Evolutionary conservation across 1,140 invertebrate genomes (phyloP), one percentile per base, ranked within the genome.

Genomic region (Araneus ventricosus): DNA sequence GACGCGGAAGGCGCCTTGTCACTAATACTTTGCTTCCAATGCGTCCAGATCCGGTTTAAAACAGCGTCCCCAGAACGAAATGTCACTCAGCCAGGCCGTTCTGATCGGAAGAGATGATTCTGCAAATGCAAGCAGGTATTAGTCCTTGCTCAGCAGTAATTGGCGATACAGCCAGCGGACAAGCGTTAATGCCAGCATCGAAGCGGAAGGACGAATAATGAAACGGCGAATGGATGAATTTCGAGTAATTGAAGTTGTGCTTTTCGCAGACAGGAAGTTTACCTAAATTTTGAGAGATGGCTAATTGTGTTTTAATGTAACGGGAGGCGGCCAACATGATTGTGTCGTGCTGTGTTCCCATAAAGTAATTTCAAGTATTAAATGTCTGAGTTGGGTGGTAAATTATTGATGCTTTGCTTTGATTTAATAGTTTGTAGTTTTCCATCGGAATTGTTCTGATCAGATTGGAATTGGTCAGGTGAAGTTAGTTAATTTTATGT

Each of bases 21-120:
- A 84, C 39, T 84, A 27, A 45, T 52, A 30, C 79, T 41, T 24
- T 39, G 63, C 34, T 34, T 80, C 79, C 30, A 41, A 7, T 39
- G 34, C 34, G 27, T 37, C 34, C 10, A 41, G 39, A 24, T 52
- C 80, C 80, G 80, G 39, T 84, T 84, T 84, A 84, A 84, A 84
- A 84, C 80, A 84, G 7, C 39, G 80, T 84, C 27, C 27, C 24
- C 24, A 75, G n/a, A 7, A 22, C 80, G 24, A 84, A 84, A 84
- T 52, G 80, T 84, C 80, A 84, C 24, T 52, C 34, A 41, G 24
- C 39, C 7, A 14, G n/a, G n/a, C 63, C 10, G 6, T 10, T 30
- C n/a, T 30, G 63, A 70, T 70, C 63, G 63, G 34, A 20, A 75
- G 3, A 30, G 70, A 34, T 20, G 20, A 4, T 75, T 34, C 30